phyloP scores from a whole-genome alignment of 35 echinoderm and acorn worm genomes.

The Hemicentrotus pulcherrimus region DNA sequence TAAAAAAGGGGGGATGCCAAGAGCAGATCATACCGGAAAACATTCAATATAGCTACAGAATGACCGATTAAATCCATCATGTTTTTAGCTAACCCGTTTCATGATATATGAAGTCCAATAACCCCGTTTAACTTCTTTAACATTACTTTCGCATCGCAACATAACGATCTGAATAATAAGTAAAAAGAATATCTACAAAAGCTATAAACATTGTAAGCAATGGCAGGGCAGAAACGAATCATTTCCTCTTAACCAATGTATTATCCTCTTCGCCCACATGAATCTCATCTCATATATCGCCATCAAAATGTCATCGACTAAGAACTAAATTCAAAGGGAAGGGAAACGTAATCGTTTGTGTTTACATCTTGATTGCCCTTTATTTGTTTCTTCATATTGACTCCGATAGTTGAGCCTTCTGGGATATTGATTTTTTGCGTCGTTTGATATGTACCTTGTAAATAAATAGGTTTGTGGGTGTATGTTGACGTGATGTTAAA shows the following conservation, averaged over 20 bases:
- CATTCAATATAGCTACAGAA: no score
- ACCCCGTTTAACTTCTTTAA: no score
- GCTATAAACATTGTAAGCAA: no score
- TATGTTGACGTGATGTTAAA: neutral
- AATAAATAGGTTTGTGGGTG: constrained; percentile 2
- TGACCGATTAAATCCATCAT: no score
- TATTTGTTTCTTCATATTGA: constrained; percentile 5
- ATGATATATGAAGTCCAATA: no score
- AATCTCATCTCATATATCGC: neutral
- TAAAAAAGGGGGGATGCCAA: no score
- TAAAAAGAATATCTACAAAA: no score
- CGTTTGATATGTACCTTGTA: neutral
- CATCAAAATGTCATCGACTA: constrained; percentile 2
- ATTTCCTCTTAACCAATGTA: neutral
- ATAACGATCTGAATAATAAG: no score
- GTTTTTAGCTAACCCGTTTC: no score
- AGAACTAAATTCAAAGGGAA: constrained; percentile 4
- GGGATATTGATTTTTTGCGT: neutral
- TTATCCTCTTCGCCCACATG: neutral
- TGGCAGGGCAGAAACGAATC: neutral
- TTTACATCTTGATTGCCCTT: neutral
- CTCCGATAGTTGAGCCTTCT: neutral
- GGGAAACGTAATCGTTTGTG: neutral
- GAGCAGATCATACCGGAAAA: no score
- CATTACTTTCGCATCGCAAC: no score